A percentile compares a stretch with the other conserved stretches of the same genome.
Conservation (phyloP, 2,797 vertebrate species). For the Crax fasciolata region DNA sequence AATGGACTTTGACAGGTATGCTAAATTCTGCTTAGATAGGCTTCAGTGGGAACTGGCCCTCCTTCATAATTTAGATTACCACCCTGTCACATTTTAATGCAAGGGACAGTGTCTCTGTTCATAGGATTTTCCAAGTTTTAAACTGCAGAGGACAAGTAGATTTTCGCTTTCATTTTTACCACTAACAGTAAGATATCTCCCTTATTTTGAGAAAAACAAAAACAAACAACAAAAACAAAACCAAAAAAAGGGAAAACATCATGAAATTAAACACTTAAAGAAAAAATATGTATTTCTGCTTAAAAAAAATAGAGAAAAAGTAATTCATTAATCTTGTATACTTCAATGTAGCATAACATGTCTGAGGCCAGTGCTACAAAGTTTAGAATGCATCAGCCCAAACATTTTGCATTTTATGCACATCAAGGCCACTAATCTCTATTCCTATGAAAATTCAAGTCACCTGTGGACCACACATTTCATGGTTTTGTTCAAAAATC, state of each 20-base stretch:
- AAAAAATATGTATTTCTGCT: neutral
- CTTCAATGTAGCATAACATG: neutral
- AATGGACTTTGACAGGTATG: conserved; percentile 59
- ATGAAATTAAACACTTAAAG: neutral
- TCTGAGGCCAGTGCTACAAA: neutral
- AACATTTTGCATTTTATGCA: neutral
- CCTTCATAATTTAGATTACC: conserved; percentile 44
- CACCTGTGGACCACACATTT: neutral
- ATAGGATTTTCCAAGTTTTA: neutral
- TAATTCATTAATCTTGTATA: neutral
- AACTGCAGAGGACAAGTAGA: neutral
- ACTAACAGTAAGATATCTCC: neutral
- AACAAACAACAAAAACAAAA: neutral
- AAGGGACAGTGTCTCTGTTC: neutral
- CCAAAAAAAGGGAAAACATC: neutral
- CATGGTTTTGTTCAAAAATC: neutral
- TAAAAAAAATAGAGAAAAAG: neutral
- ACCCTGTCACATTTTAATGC: neutral
- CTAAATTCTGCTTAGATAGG: conserved; percentile 42
- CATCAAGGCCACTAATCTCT: neutral
- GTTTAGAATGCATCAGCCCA: neutral
- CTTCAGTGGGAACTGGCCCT: conserved; percentile 16
- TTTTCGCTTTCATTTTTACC: neutral
- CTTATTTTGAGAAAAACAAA: neutral
- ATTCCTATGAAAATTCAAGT: neutral